Base-by-base conservation (phyloP, 2,113 vertebrate genomes). In the Baryphthengus martii region DNA sequence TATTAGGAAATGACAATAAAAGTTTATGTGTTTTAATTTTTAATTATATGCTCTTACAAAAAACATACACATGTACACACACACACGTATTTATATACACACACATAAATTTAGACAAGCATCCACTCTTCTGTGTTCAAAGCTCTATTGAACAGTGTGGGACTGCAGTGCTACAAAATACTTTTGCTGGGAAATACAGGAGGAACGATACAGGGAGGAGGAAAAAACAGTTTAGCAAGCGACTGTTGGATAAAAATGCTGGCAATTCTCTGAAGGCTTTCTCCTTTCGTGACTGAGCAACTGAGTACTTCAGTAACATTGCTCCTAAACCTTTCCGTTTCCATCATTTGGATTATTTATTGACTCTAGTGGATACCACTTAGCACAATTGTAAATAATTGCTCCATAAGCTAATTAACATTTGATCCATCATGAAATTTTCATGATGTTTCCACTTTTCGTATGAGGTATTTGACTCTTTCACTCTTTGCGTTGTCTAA, bases 51-150 rank as follows among this genome's bases (percentile, higher is more conserved):
- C 5, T 21, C 10, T 35, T 63, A 73, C 5, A 67, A 56, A 67
- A 24, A 66, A 3, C 10, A 53, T 13, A 20, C 6, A 62, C 8
- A 62, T 18, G 11, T 14, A 44, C 0, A 4, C 11, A 37, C 1
- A 28, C 10, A 40, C 23, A 63, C 20, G 59, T 20, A 24, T n/a
- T 17, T 42, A 28, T 58, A n/a, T 10, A 49, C 15, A 35, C 25
- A 55, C 21, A 63, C 17, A 58, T 24, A 23, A 52, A 55, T 67
- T 73, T 50, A 62, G 50, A 50, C 13, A 62, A 73, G 20, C 15
- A 63, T 50, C 14, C 29, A 9, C 58, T 29, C 33, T 52, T 84
- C 21, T n/a, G 0, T 24, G 33, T 62, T 62, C 37, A 50, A 15
- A 18, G 11, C 40, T 24, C 6, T 44, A 62, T 14, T 72, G 20